Conservation (phyloP, 1,140 invertebrate genomes). For the Penaeus indicus region DNA sequence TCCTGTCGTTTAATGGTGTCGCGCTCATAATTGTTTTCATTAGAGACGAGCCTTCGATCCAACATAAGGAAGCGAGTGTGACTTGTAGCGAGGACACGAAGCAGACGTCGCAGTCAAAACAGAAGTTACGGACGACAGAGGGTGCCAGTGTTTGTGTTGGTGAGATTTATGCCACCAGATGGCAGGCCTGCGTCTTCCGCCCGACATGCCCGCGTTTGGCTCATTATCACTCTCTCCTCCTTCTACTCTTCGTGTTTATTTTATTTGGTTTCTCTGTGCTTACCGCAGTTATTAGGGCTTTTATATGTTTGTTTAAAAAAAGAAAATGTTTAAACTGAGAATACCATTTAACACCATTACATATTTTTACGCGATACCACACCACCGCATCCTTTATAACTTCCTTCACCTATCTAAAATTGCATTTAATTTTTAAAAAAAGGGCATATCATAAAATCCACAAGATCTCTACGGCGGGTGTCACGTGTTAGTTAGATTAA, state of each 20-base stretch:
- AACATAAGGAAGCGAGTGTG: not conserved
- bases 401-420: too few relatives aligned
- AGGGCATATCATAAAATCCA: too few relatives aligned
- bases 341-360: too few relatives aligned
- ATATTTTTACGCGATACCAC: too few relatives aligned
- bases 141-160: conserved; percentile 46
- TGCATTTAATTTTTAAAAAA: too few relatives aligned
- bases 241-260: not conserved
- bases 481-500: too few relatives aligned
- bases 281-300: too few relatives aligned
- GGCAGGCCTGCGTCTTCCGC: conserved; percentile 42
- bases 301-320: too few relatives aligned
- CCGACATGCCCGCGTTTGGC: conserved; percentile 20
- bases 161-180: conserved; percentile 50
- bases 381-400: too few relatives aligned
- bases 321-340: too few relatives aligned
- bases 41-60: not conserved
- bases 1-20: not conserved
- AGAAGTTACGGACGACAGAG: conserved; percentile 13
- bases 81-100: conserved; percentile 33
- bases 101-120: conserved; percentile 47
- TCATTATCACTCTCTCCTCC: conserved; percentile 16
- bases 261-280: not conserved
- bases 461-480: too few relatives aligned
- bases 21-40: not conserved